phyloP scores from a whole-genome alignment of 2,113 vertebrate species.

The Climacteris rufus region DNA sequence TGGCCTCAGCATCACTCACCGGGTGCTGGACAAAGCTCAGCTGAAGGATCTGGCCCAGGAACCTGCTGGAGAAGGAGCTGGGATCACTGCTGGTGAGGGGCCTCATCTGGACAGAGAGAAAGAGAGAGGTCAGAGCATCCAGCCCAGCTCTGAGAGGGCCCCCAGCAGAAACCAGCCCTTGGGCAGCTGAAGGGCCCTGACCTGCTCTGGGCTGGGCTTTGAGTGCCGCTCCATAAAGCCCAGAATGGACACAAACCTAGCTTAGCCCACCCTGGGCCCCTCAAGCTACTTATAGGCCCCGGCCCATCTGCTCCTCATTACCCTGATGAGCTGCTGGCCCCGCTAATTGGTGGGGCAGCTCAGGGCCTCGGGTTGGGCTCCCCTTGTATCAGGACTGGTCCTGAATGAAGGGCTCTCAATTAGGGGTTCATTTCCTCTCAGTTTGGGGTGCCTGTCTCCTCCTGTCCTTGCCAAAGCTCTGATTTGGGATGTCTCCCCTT shows the following conservation, averaged over 20 bases:
- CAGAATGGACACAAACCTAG: accelerated
- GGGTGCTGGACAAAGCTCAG: background rate
- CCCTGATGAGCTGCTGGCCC: background rate
- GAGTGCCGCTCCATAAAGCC: background rate
- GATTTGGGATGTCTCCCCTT: background rate
- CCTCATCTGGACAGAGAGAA: background rate
- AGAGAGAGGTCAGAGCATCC: background rate
- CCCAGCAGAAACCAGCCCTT: accelerated
- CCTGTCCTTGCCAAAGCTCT: background rate
- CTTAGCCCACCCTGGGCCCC: accelerated
- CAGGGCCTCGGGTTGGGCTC: accelerated
- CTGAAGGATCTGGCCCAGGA: background rate
- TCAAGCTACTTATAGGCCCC: background rate
- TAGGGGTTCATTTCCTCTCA: background rate
- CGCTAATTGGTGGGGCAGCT: background rate
- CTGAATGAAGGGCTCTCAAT: too few relatives aligned
- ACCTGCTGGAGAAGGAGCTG: background rate
- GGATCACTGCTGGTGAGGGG: background rate
- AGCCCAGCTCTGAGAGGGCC: accelerated
- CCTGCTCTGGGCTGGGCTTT: background rate
- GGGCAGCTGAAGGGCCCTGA: accelerated
- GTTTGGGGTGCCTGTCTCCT: background rate
- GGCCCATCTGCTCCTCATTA: background rate
- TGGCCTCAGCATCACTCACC: background rate
- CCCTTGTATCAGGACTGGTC: accelerated